Evolutionary conservation across 2,113 vertebrate species (phyloP).

Genomic region (Tragulus kanchil): DNA sequence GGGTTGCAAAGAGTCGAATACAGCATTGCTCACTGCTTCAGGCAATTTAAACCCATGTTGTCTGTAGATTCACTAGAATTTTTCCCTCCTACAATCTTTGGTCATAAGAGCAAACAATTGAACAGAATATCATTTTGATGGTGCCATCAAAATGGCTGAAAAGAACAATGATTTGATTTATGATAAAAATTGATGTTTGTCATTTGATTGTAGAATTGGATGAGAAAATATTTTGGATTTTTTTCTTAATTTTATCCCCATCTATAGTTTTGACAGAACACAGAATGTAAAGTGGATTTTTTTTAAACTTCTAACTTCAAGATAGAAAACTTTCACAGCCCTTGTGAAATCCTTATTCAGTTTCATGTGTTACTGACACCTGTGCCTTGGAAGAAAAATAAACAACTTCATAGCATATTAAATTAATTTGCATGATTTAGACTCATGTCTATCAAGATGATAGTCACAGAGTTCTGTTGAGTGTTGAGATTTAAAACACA

Average conservation of each 20-base stretch:
- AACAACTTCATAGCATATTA: conserved; percentile 19
- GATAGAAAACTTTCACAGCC: not conserved
- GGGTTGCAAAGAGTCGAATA: not conserved
- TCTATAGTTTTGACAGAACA: not conserved
- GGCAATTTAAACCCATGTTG: not conserved
- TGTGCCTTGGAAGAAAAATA: conserved; percentile 7
- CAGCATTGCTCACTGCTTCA: not conserved
- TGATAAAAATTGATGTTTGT: not conserved
- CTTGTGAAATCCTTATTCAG: not conserved
- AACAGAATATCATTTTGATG: not conserved
- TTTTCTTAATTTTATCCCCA: not conserved
- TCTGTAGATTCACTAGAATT: not conserved
- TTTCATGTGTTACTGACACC: not conserved
- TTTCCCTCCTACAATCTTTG: not conserved
- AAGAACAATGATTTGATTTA: not conserved
- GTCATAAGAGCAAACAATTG: not conserved
- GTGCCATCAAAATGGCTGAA: not conserved
- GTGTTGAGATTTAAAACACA: not conserved
- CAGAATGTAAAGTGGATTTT: not conserved
- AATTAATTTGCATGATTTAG: conserved; percentile 12
- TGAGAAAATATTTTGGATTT: conserved; percentile 33
- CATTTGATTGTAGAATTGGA: not conserved
- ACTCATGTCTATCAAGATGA: not conserved
- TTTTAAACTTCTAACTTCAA: not conserved
- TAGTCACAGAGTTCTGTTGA: not conserved